Evolutionary conservation across 2,113 vertebrate species (phyloP).

Genomic region (Sylvietta virens): DNA sequence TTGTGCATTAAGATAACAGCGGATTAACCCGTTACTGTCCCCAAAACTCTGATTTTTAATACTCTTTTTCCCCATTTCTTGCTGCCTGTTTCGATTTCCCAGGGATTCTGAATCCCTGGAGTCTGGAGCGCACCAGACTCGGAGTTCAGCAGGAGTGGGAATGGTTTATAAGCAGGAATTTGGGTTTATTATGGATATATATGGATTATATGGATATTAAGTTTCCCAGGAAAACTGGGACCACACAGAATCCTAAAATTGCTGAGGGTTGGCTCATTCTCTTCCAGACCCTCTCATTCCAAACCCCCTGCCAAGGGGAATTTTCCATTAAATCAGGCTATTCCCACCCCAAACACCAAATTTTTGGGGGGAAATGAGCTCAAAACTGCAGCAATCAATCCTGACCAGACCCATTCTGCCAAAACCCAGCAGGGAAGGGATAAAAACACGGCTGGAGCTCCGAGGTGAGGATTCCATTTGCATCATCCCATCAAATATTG

Average conservation of each 20-base stretch:
- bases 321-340: background rate
- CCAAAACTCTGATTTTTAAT: background rate
- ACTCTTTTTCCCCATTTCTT: background rate
- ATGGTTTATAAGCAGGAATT: background rate
- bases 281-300: background rate
- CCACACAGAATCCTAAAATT: background rate
- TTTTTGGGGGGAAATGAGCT: background rate
- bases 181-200: background rate
- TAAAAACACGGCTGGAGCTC: background rate
- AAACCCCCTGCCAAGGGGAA: background rate
- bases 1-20: background rate
- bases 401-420: no score
- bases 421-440: background rate
- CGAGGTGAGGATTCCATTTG: background rate
- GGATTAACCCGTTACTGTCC: background rate
- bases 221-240: background rate
- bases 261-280: background rate
- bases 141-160: background rate
- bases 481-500: background rate
- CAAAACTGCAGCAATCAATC: background rate
- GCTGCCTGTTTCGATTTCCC: background rate
- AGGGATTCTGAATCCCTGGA: background rate
- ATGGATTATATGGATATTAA: background rate
- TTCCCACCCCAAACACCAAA: background rate
- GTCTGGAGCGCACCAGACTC: fast-evolving